Base-by-base conservation (phyloP, 37 sponge, comb jelly and placozoan species). In the Spongilla lacustris region DNA sequence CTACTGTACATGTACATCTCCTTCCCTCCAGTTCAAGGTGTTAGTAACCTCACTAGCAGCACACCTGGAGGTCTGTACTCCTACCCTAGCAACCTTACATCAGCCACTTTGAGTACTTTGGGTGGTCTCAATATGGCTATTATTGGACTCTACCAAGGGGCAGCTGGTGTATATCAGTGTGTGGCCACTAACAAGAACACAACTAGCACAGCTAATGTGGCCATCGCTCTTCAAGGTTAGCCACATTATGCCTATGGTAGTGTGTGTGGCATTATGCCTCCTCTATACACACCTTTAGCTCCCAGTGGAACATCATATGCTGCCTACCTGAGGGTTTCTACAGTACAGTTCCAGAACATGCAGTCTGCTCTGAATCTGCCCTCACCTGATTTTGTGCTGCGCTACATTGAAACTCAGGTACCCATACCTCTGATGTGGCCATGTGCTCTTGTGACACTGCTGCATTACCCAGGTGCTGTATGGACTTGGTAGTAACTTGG, bases 101-200 rank as follows among this genome's bases (percentile, higher is more conserved):
- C 76, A 6, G 76, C 36, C 35, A 34, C 35, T 8, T 13, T 75
- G 0, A 37, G 76, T 6, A 75, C 76, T 9, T 12, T 35, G 11
- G 10, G 38, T 30, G 76, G 21, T 11, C 31, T 2, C 9, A 37
- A 74, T 71, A 78, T 37, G 36, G 74, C 80, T 22, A 58, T 86
- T 66, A 58, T 86, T 66, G 86, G 86, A 22, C 48, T 73, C 26
- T 25, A 29, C 23, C 19, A 17, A 46, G 71, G 31, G 9, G 71
- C 80, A 11, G 32, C 30, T 48, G 78, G 78, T 5, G 48, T 19
- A 4, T 86, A 86, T 38, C 22, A 73, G 34, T 86, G 86, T 50
- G 27, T 86, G 36, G 86, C 86, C n/a, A 13, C 32, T 25, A 75
- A 30, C 13, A 33, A 72, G 73, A 72, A 33, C 31, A 33, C 29